A percentile compares a stretch with the other conserved stretches of the same genome.
Conservation (phyloP, 2,888 invertebrate genomes). For the Erannis defoliaria region DNA sequence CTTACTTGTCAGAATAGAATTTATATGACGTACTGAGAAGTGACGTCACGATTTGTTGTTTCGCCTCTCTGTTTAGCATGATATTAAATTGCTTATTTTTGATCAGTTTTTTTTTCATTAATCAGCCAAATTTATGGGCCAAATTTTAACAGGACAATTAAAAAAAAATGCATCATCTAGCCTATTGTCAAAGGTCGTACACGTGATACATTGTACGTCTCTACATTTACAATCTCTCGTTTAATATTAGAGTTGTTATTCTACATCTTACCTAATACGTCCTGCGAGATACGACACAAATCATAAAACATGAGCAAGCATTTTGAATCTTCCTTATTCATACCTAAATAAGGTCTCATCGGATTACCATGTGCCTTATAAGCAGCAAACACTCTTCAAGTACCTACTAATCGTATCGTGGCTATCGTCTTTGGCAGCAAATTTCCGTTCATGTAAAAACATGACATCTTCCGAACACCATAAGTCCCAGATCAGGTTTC, state of each 20-base stretch:
- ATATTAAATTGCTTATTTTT: too few species aligned
- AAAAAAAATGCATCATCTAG: too few species aligned
- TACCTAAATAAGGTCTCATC: conserved; percentile 15
- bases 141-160: too few species aligned
- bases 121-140: too few species aligned
- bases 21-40: too few species aligned
- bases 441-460: conserved; percentile 21
- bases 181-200: conserved; percentile 29
- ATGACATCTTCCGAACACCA: conserved; percentile 27
- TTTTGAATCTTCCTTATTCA: conserved; percentile 22
- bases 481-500: conserved; percentile 36
- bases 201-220: conserved; percentile 4
- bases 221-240: conserved; percentile 8
- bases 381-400: not conserved
- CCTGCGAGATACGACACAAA: conserved; percentile 20
- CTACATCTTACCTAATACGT: conserved; percentile 19
- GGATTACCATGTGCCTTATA: conserved; percentile 21
- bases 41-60: too few species aligned
- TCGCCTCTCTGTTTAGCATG: too few species aligned
- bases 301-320: conserved; percentile 22
- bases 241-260: conserved; percentile 2
- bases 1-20: too few species aligned
- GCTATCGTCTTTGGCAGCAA: not conserved
- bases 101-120: too few species aligned
- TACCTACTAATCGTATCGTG: not conserved